Conservation (phyloP, 2,113 vertebrate genomes). For the Jacana jacana region DNA sequence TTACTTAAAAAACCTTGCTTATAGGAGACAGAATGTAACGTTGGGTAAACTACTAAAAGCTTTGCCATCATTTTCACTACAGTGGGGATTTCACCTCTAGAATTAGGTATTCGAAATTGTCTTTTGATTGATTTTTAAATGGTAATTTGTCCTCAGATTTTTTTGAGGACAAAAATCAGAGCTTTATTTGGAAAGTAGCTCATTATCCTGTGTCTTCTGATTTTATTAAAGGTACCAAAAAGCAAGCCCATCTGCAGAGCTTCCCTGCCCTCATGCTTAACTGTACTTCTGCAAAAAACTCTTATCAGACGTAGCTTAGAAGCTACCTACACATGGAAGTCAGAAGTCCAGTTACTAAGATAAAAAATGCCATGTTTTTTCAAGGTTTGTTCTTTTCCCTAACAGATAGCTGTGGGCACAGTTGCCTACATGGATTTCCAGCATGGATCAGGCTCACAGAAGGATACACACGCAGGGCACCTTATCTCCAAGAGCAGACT, state of each 20-base stretch:
- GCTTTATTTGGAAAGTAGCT: neutral
- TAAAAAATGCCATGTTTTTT: neutral
- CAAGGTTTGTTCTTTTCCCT: neutral
- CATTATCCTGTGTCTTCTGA: neutral
- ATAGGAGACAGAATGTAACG: neutral
- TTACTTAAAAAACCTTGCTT: neutral
- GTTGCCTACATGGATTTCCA: neutral
- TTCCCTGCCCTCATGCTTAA: no score
- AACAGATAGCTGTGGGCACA: neutral
- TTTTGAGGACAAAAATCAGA: neutral
- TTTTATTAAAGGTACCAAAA: neutral
- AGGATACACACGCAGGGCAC: neutral
- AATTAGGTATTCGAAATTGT: neutral
- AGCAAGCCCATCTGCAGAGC: neutral
- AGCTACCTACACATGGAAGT: neutral
- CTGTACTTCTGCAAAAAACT: neutral
- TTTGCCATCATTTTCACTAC: neutral
- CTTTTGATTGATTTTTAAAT: neutral
- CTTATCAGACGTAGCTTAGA: neutral
- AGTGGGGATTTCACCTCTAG: neutral
- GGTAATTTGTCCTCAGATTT: neutral
- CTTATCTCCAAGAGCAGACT: no score
- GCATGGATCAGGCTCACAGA: neutral
- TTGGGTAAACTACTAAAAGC: neutral
- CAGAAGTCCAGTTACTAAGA: no score